Evolutionary conservation across 1,140 invertebrate species (phyloP), one percentile per base, ranked within the genome.

Genomic region (Gryllus bimaculatus): DNA sequence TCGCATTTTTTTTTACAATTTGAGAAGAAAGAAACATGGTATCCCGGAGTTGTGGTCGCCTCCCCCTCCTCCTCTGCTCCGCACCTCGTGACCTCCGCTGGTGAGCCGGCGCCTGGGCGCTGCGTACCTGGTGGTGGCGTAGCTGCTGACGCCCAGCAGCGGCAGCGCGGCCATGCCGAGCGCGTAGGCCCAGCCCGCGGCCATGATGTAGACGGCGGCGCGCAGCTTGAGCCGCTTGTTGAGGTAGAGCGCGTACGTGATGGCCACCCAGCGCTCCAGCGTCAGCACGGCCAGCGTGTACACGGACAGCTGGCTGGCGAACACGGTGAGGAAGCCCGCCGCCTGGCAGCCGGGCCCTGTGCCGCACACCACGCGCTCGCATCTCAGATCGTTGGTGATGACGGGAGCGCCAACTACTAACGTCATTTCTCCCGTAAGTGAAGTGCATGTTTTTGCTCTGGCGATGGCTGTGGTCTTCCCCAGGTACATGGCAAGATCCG

Each of bases 311-410:
- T 92, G 89, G 47, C 89, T 90, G 4, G 90, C 88, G 82, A 93
- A 92, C 13, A 93, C 89, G 0, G 90, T 90, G n/a, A 93, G 82
- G 82, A 92, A 92, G 5, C 91, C 92, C 8, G 91, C 90, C 7
- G 90, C 84, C 81, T 90, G 86, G 81, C 91, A 92, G 4, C 90
- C 90, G 73, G 76, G 73, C 8, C 83, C 84, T 84, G 78, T 7
- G 76, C 12, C 8, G 7, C 77, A 78, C 12, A 74, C 8, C 8
- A 54, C 49, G 49, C 15, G 49, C 49, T 54, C 15, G 8, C 49
- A 54, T n/a, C n/a, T n/a, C n/a, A n/a, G n/a, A n/a, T n/a, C n/a
- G n/a, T n/a, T n/a, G n/a, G n/a, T n/a, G n/a, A n/a, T n/a, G n/a
- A n/a, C n/a, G n/a, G n/a, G n/a, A n/a, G n/a, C n/a, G n/a, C n/a